phyloP scores from a whole-genome alignment of 2,113 vertebrate genomes.

The Ageneiosus marmoratus region DNA sequence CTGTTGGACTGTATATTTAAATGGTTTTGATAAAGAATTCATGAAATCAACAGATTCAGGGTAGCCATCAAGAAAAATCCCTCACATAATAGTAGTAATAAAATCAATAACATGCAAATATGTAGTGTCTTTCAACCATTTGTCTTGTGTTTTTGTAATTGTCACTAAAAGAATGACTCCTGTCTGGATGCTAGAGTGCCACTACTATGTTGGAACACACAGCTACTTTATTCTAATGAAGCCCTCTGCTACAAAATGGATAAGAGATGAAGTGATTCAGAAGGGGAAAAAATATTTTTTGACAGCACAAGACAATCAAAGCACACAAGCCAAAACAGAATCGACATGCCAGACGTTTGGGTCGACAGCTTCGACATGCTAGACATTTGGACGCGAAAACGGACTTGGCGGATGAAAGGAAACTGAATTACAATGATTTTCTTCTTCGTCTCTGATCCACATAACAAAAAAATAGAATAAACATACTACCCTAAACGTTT shows the following conservation, averaged over 20 bases:
- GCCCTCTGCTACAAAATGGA: conserved; percentile 29
- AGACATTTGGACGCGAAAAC: conserved; percentile 29
- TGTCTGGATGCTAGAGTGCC: conserved; percentile 8
- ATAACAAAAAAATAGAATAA: background rate
- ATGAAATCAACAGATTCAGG: background rate
- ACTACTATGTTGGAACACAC: background rate
- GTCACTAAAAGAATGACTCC: background rate
- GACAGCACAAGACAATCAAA: conserved; percentile 22
- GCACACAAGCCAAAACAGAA: conserved; percentile 25
- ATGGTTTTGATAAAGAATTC: background rate
- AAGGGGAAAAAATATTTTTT: conserved; percentile 2
- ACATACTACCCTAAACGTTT: background rate
- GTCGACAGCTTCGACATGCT: conserved; percentile 29
- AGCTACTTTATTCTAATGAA: conserved; percentile 40
- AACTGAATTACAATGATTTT: conserved; percentile 4
- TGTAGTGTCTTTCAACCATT: background rate
- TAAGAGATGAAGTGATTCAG: conserved; percentile 16
- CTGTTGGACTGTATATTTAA: no score
- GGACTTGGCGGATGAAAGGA: conserved; percentile 29
- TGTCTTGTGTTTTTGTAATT: conserved; percentile 8
- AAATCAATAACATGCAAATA: background rate
- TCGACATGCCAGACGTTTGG: conserved; percentile 25
- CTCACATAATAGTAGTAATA: background rate
- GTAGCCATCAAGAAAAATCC: background rate
- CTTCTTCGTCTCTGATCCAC: background rate